Evolutionary conservation across 2,888 invertebrate genomes (phyloP).

Genomic region (Polylopha cassiicola): DNA sequence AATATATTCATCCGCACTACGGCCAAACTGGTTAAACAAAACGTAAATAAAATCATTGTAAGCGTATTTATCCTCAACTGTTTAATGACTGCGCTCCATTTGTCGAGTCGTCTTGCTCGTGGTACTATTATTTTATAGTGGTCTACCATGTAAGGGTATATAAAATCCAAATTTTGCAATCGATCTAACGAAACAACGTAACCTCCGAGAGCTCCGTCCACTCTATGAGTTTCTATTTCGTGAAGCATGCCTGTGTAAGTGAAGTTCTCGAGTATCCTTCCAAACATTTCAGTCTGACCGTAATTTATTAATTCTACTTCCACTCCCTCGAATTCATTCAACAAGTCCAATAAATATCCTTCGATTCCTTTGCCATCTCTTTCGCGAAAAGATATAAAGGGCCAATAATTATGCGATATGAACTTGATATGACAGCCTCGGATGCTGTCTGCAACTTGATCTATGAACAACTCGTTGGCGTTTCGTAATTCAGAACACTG

Average conservation of each 20-base stretch:
- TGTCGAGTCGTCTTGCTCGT: conserved; percentile 12
- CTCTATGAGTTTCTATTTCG: conserved; percentile 28
- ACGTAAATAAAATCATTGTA: conserved; percentile 19
- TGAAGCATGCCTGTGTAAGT: conserved; percentile 27
- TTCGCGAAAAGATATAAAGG: conserved; percentile 30
- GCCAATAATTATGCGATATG: conserved; percentile 32
- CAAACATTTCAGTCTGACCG: conserved; percentile 30
- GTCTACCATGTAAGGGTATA: conserved; percentile 24
- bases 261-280: conserved; percentile 28
- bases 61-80: conserved; percentile 15
- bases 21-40: conserved; percentile 29
- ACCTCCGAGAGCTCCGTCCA: conserved; percentile 36
- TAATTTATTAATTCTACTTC: conserved; percentile 29
- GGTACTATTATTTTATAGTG: conserved; percentile 20
- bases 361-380: conserved; percentile 28
- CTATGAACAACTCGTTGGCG: conserved; percentile 3
- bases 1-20: conserved; percentile 30
- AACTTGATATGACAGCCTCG: conserved; percentile 29
- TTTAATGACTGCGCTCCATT: conserved; percentile 22
- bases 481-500: conserved; percentile 17
- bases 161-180: conserved; percentile 17
- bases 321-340: conserved; percentile 28
- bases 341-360: conserved; percentile 28
- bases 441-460: conserved; percentile 4
- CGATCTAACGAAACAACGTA: conserved; percentile 22